Evolutionary conservation across 2,113 vertebrate species (phyloP).

Genomic region (Lophochroa leadbeateri): DNA sequence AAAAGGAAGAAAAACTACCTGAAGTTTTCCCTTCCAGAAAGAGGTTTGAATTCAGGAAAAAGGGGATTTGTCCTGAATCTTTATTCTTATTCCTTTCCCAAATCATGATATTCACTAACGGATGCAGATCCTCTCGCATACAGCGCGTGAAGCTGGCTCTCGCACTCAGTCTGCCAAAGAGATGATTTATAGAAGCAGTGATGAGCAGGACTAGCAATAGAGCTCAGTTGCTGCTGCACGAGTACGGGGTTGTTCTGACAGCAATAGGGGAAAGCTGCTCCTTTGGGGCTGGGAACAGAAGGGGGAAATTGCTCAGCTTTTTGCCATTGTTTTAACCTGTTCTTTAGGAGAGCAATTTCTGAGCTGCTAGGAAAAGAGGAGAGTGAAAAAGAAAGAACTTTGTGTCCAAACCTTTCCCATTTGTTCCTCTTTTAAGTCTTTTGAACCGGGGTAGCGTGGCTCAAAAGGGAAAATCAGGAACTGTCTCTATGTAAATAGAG

Average conservation of each 20-base stretch:
- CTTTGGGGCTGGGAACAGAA: slow-evolving; percentile 4
- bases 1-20: neutral
- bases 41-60: neutral
- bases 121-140: neutral
- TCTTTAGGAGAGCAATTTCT: slow-evolving; percentile 28
- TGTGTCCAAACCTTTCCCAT: neutral
- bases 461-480: slow-evolving; percentile 51
- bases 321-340: slow-evolving; percentile 18
- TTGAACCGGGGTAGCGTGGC: neutral
- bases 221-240: neutral
- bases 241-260: neutral
- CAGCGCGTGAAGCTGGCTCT: neutral
- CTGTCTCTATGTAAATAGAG: slow-evolving; percentile 56
- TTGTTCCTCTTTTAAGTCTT: slow-evolving; percentile 62
- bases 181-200: neutral
- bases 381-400: neutral
- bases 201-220: slow-evolving; percentile 35
- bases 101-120: neutral
- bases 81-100: neutral
- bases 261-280: slow-evolving; percentile 7
- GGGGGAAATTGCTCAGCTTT: slow-evolving; percentile 26
- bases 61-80: neutral
- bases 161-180: neutral
- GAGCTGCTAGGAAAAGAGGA: neutral
- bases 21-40: neutral